Evolutionary conservation across 2,797 vertebrate genomes (phyloP), one percentile per base, ranked within the genome.

Genomic region (Myotis planiceps): DNA sequence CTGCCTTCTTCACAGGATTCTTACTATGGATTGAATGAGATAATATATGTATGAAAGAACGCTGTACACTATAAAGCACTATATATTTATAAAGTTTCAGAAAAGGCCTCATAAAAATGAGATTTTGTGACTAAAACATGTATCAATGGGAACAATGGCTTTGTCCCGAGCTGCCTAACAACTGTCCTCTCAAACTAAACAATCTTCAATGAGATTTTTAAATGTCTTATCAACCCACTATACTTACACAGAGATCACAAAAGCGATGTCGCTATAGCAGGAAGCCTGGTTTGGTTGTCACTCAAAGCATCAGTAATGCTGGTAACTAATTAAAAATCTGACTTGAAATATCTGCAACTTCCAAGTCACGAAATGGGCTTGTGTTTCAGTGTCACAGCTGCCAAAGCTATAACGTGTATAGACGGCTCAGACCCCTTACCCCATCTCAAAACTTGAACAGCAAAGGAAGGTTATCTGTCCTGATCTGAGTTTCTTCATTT

Each of bases 141-240:
- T 34, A 68, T 2, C n/a, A 32, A 32, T 21, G 25, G 55, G 34
- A 88, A 88, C 14, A 69, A 58, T 53, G 53, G 74, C 74, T 94
- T 88, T 85, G 87, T 21, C 45, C 15, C 19, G 58, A 89, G 88
- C 16, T 93, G 34, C 80, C 47, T 79, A 91, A 92, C 93, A 76
- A 58, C 12, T 76, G 45, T 34, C 58, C 47, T 90, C 25, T 18
- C 51, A 79, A 74, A 55, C 42, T 47, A 34, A 55, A 72, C 51
- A 82, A n/a, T 78, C 55, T 82, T 78, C 25, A 15, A 68, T 55
- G 29, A 69, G 45, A 82, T 10, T 49, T 91, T 65, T 83, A 76
- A 29, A 78, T 16, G 7, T 88, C 23, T 29, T 60, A 16, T 68
- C 37, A 60, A 68, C 39, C 42, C 10, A 66, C 39, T 7, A 60